phyloP scores from a whole-genome alignment of 1,140 invertebrate genomes.

The Dinothrombium tinctorium region DNA sequence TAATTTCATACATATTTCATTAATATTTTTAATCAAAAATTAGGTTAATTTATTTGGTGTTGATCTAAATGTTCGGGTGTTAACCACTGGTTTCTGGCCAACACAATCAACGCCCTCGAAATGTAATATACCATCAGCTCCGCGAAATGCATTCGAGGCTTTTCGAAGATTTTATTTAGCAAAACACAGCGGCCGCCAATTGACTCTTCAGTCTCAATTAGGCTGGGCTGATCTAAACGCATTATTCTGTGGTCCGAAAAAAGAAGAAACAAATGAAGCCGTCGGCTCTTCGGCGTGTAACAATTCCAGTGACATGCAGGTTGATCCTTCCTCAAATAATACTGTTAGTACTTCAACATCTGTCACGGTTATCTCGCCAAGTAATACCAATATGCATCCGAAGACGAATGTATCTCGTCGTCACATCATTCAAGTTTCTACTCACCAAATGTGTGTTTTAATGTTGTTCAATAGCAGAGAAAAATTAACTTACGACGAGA shows the following conservation, averaged over 20 bases:
- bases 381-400: not conserved
- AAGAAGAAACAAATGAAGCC: constrained; percentile 14
- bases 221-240: constrained; percentile 93
- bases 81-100: constrained; percentile 98
- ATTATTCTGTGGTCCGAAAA: constrained; percentile 51
- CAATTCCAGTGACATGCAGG: not conserved
- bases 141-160: constrained; percentile 74
- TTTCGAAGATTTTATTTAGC: constrained; percentile 91
- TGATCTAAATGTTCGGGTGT: constrained; percentile 81
- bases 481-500: constrained; percentile 74
- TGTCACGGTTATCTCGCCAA: not conserved
- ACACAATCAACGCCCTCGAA: constrained; percentile 72
- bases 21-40: constrained; percentile 6
- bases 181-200: constrained; percentile 90
- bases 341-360: constrained; percentile 6
- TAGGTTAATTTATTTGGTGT: constrained; percentile 58
- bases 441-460: constrained; percentile 94
- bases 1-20: constrained; percentile 3
- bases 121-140: constrained; percentile 73
- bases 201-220: constrained; percentile 87
- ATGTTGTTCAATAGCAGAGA: constrained; percentile 90
- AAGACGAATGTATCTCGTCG: constrained; percentile 32
- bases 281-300: constrained; percentile 7
- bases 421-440: constrained; percentile 85
- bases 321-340: not conserved